phyloP scores from a whole-genome alignment of 2,888 invertebrate species.

The Hemicrepidius hirtus region DNA sequence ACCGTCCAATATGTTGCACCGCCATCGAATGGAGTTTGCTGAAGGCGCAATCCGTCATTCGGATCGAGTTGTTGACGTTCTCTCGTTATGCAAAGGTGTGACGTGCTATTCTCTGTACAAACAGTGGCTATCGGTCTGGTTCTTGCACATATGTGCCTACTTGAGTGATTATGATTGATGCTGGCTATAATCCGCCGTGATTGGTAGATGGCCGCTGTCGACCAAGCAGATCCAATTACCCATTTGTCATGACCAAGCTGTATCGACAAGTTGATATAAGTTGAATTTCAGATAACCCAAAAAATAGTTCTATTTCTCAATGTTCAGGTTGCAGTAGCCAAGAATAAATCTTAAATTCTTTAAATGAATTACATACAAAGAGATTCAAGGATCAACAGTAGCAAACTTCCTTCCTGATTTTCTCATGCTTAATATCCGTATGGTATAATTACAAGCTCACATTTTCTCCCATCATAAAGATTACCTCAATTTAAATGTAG shows the following conservation, averaged over 20 bases:
- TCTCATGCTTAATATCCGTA: too few relatives aligned
- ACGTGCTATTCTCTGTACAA: slow-evolving; percentile 49
- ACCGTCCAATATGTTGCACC: slow-evolving; percentile 63
- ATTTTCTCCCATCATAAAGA: too few relatives aligned
- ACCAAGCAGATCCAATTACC: slow-evolving; percentile 54
- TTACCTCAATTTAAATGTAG: too few relatives aligned
- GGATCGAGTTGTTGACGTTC: slow-evolving; percentile 54
- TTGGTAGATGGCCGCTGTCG: slow-evolving; percentile 53
- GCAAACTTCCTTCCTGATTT: too few relatives aligned
- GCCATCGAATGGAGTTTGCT: slow-evolving; percentile 52
- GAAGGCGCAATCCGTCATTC: slow-evolving; percentile 55
- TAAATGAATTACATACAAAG: too few relatives aligned
- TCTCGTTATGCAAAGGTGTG: slow-evolving; percentile 54
- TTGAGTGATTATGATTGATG: slow-evolving; percentile 60
- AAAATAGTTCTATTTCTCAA: too few relatives aligned
- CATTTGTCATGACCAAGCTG: slow-evolving; percentile 43
- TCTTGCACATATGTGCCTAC: slow-evolving; percentile 54
- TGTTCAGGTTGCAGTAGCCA: too few relatives aligned
- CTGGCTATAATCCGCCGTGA: slow-evolving; percentile 53
- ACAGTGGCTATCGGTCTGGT: slow-evolving; percentile 48
- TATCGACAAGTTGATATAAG: slow-evolving; percentile 27
- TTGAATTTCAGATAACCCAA: slow-evolving; percentile 9
- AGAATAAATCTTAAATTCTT: too few relatives aligned
- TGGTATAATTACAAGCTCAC: too few relatives aligned
- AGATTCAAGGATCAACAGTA: too few relatives aligned